Base-by-base conservation (phyloP, 2,113 vertebrate genomes). In the Ceyx cyanopectus region DNA sequence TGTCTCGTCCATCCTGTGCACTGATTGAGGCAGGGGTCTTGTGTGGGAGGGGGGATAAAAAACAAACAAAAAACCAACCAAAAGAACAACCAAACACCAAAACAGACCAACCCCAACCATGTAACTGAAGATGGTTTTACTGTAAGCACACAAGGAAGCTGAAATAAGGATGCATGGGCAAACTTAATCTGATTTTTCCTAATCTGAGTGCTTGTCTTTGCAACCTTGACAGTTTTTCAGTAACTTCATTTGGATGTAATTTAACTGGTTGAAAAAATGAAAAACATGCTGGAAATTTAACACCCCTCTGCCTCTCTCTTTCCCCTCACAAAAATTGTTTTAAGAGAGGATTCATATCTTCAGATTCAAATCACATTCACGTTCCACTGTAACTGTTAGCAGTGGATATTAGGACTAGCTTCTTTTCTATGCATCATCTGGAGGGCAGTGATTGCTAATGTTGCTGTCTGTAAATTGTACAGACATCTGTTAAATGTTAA, bases 1-100 rank as follows among this genome's bases (percentile, higher is more conserved):
- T 82, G 77, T 94, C 84, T 92, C 51, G 89, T 96, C 95, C 95
- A 93, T 96, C 94, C 84, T 96, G 95, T 96, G 96, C 95, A 96
- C 94, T 96, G 95, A 95, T 82, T 94, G 96, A 96, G 95, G 94
- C 96, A 96, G 89, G 92, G 92, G 96, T 92, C 63, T 75, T 92
- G 48, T 85, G 73, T 5, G 75, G 45, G 0, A 50, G 43, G 40
- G 11, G 13, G 7, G 5, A 24, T 7, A 34, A 46, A 65, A 78
- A 30, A 54, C 22, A 78, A 30, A 54, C 9, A 4, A 0, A 3
- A 67, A 72, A 24, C 22, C 45, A 86, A 41, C 4, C 13, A 53
- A 76, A 85, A 76, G 58, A 17, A 1, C 29, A 62, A 51, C 30
- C 48, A 50, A 50, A 50, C 46, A 22, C 50, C 9, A 40, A 73